A percentile compares a stretch with the other conserved stretches of the same genome.
phyloP scores from a whole-genome alignment of 2,113 vertebrate species.

The Bos javanicus region DNA sequence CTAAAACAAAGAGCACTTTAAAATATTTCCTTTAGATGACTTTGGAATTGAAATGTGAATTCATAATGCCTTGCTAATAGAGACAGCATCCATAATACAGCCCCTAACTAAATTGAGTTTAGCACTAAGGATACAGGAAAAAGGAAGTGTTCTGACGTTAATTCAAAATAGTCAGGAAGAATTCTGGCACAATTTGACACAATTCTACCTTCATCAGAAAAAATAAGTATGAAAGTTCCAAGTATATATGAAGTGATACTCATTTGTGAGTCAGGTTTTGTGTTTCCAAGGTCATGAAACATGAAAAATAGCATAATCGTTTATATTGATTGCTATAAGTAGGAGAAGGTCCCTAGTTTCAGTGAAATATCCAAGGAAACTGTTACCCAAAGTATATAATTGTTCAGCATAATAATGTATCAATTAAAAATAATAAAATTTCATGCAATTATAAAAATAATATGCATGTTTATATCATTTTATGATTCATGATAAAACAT shows the following conservation, averaged over 20 bases:
- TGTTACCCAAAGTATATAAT: not conserved
- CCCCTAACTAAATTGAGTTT: not conserved
- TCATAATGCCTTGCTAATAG: not conserved
- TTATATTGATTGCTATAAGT: not conserved
- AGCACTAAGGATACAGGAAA: not conserved
- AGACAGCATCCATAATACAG: not conserved
- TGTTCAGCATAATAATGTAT: not conserved
- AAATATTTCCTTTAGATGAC: slow-evolving; percentile 25
- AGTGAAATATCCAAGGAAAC: not conserved
- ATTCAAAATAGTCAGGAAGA: slow-evolving; percentile 7
- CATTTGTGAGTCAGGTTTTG: not conserved
- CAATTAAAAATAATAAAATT: not conserved
- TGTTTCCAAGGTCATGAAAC: not conserved
- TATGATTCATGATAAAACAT: not conserved
- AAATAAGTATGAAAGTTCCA: not conserved
- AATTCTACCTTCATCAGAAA: not conserved
- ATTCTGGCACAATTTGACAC: slow-evolving; percentile 4
- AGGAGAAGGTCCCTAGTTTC: not conserved
- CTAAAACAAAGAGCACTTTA: slow-evolving; percentile 37
- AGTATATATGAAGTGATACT: not conserved
- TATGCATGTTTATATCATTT: not conserved
- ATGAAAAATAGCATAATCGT: not conserved
- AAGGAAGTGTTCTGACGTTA: not conserved
- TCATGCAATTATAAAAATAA: not conserved
- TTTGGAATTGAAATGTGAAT: slow-evolving; percentile 41